Evolutionary conservation across 2,797 vertebrate species (phyloP), one percentile per base, ranked within the genome.

Genomic region (Lophius americanus): DNA sequence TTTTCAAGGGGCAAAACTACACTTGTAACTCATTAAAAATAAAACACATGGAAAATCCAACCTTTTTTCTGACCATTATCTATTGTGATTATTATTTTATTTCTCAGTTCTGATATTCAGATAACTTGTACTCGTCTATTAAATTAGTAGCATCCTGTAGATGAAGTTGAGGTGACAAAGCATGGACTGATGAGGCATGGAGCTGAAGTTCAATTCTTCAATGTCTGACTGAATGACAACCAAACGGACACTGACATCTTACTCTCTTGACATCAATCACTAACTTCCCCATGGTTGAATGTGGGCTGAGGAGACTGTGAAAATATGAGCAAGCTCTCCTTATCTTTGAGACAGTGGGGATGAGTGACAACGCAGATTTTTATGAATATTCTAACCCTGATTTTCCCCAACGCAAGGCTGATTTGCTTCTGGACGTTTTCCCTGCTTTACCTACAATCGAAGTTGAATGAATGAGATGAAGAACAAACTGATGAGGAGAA

Each of bases 191-290:
- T 61, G 71, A 23, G 1, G 23, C 23, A 23, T 68, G 80, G 66
- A 79, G 73, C 84, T 90, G 84, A 91, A 89, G 85, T 88, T 91
- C 82, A 85, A 78, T 79, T 71, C 56, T 70, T 84, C 68, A 82
- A 85, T 33, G 75, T 73, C 68, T 79, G 81, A 85, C 68, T 65
- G 79, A 82, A 80, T 76, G 83, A 75, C 68, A 72, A 60, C 72
- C 54, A 64, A 42, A 66, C 64, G 50, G 75, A 60, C 43, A 51
- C 64, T 78, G 70, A 83, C 76, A 79, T 70, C 64, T 79, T 71
- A 75, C 41, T 60, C 51, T 51, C 53, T 50, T 4, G 1, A 36
- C 55, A 72, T 72, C 76, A 61, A 51, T 84, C 81, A 81, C 61
- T 43, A 68, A 72, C 60, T 82, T 66, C 35, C 37, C 50, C 3